Conservation (phyloP, 2,888 invertebrate species). For the Cheilosia variabilis region DNA sequence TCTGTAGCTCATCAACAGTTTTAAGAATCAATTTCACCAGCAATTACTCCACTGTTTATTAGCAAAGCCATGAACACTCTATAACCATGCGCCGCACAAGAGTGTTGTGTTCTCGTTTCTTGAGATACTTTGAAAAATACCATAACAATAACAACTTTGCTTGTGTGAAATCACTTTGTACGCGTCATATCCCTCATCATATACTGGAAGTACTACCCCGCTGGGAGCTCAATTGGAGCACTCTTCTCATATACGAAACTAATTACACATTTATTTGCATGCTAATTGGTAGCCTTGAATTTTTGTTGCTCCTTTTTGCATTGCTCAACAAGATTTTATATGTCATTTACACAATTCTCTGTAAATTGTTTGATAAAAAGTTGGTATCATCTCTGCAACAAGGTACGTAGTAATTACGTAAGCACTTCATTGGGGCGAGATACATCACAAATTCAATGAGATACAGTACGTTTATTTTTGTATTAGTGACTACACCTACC, state of each 20-base stretch:
- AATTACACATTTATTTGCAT: conserved; percentile 29
- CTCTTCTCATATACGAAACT: conserved; percentile 8
- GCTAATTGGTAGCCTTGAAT: conserved; percentile 46
- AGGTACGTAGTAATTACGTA: conserved; percentile 24
- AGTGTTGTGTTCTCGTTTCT: conserved; percentile 22
- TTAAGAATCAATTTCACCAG: conserved; percentile 56
- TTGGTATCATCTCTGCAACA: too few relatives aligned
- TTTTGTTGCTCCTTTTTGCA: neutral
- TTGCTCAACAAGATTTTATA: neutral
- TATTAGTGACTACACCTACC: neutral
- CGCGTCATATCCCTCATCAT: conserved; percentile 10
- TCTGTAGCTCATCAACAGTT: conserved; percentile 42
- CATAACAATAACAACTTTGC: conserved; percentile 3
- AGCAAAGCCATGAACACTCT: conserved; percentile 28
- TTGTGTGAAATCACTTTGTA: conserved; percentile 22
- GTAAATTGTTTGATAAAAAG: too few relatives aligned
- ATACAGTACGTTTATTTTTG: conserved; percentile 8
- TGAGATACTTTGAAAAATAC: conserved; percentile 12
- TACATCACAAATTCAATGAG: conserved; percentile 42
- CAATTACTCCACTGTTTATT: conserved; percentile 23
- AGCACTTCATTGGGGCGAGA: conserved; percentile 11
- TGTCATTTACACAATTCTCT: too few relatives aligned
- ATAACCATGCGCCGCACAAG: conserved; percentile 29
- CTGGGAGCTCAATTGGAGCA: conserved; percentile 12
- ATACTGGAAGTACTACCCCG: neutral